Evolutionary conservation across 1,140 invertebrate species (phyloP), one percentile per base, ranked within the genome.

Genomic region (Vanessa tameamea): DNA sequence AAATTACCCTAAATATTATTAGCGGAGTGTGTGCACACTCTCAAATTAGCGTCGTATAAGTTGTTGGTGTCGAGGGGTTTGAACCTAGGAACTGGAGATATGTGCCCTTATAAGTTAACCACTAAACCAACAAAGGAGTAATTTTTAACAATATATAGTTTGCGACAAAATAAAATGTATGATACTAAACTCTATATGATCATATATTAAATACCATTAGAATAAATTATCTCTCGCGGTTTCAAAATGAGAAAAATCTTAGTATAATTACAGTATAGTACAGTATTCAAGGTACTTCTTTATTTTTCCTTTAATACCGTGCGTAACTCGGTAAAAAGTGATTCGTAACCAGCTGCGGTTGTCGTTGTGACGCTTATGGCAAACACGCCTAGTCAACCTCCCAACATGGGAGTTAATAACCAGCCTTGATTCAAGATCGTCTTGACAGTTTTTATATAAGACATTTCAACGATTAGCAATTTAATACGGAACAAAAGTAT

Each of bases 331-430:
- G 65, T 69, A 75, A 75, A 70, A 70, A 70, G 51, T 75, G 73
- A 75, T 65, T 70, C 73, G 37, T 47, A 20, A 37, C 67, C 73
- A 75, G 73, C 73, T 75, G 73, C 67, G 73, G 67, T 66, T 69
- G 61, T 75, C 63, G 67, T 75, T 69, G 57, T 75, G 73, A 75
- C 73, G 73, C 63, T 70, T 69, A 75, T 75, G 73, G 73, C 47
- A 59, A 74, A 65, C 73, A 64, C 53, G 73, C 53, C 67, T 75
- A 75, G 67, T 59, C 72, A 69, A 66, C 68, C 57, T 75, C 73
- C 61, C 23, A 51, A 31, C 61, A 55, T 70, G 63, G 69, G 50
- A 57, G 64, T 16, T 64, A 57, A 57, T 16, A 37, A 61, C 55
- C 55, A 61, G 26, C 57, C 26, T 23, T 61, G 23, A 37, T 31